Evolutionary conservation across 2,888 invertebrate genomes (phyloP).

Genomic region (Epinotia bilunana): DNA sequence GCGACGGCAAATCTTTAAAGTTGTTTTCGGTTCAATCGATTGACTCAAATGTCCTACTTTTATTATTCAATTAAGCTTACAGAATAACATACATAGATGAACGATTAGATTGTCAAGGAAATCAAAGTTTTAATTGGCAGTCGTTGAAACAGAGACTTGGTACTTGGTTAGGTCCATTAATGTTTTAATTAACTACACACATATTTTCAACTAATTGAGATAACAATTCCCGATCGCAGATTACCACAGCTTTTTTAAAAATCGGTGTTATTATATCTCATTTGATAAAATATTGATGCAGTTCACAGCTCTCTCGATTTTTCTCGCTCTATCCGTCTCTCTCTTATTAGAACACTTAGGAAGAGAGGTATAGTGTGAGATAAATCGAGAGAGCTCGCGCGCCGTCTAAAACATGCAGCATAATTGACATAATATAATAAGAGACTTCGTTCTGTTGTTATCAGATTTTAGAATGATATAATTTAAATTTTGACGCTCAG

Average conservation of each 20-base stretch:
- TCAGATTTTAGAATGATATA: too few relatives aligned
- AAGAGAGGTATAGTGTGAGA: too few relatives aligned
- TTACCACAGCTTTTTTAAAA: not conserved
- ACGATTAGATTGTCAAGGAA: constrained; percentile 46
- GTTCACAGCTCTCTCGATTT: too few relatives aligned
- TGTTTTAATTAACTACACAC: not conserved
- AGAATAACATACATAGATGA: constrained; percentile 49
- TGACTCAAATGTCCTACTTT: constrained; percentile 72
- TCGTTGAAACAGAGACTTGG: constrained; percentile 5
- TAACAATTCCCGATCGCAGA: not conserved
- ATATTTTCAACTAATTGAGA: not conserved
- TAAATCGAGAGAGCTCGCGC: too few relatives aligned
- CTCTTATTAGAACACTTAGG: too few relatives aligned
- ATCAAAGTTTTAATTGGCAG: constrained; percentile 42
- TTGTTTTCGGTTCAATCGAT: constrained; percentile 68
- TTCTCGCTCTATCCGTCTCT: too few relatives aligned
- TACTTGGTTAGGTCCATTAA: not conserved
- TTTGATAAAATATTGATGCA: not conserved
- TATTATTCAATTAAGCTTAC: constrained; percentile 68
- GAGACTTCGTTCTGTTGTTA: too few relatives aligned
- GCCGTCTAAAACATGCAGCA: too few relatives aligned
- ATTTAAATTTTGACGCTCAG: too few relatives aligned
- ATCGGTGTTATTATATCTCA: not conserved
- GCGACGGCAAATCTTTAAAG: constrained; percentile 73
- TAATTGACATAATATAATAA: too few relatives aligned